phyloP scores from a whole-genome alignment of 2,888 invertebrate species.

The Dynastes tityus region DNA sequence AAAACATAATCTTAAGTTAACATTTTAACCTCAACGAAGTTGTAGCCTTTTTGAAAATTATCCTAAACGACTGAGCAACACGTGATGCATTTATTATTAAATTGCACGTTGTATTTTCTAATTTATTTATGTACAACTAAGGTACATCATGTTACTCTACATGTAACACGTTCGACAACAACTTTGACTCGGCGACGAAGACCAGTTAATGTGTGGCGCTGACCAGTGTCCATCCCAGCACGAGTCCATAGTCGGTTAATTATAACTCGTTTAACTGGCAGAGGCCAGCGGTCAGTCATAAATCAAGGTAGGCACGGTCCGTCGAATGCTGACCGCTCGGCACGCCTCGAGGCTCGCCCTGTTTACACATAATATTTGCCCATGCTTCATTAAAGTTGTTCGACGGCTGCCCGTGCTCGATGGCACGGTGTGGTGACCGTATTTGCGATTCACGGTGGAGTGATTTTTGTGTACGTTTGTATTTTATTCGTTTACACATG shows the following conservation, averaged over 20 bases:
- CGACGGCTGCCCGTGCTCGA: neutral
- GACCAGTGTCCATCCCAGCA: slow-evolving; percentile 63
- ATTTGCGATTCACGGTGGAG: too few relatives aligned
- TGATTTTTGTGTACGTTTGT: slow-evolving; percentile 2
- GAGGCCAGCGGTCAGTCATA: slow-evolving; percentile 61
- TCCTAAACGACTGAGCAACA: slow-evolving; percentile 31
- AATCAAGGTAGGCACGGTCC: slow-evolving; percentile 59
- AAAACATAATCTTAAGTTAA: too few relatives aligned
- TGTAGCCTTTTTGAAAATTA: neutral
- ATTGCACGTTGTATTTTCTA: neutral
- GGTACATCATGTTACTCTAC: neutral
- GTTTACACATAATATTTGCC: slow-evolving; percentile 70
- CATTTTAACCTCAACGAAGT: too few relatives aligned
- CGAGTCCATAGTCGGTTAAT: slow-evolving; percentile 63
- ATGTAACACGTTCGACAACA: neutral
- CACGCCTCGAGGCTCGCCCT: slow-evolving; percentile 67
- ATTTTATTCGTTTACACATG: slow-evolving; percentile 31
- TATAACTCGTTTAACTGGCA: slow-evolving; percentile 59
- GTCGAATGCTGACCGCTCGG: slow-evolving; percentile 58
- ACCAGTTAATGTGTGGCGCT: slow-evolving; percentile 58
- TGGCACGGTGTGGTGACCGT: too few relatives aligned
- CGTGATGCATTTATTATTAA: slow-evolving; percentile 11
- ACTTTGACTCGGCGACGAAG: slow-evolving; percentile 35
- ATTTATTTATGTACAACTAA: neutral
- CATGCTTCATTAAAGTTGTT: slow-evolving; percentile 63